A percentile compares a stretch with the other conserved stretches of the same genome.
phyloP scores from a whole-genome alignment of 2,797 vertebrate genomes.

The Dermochelys coriacea region DNA sequence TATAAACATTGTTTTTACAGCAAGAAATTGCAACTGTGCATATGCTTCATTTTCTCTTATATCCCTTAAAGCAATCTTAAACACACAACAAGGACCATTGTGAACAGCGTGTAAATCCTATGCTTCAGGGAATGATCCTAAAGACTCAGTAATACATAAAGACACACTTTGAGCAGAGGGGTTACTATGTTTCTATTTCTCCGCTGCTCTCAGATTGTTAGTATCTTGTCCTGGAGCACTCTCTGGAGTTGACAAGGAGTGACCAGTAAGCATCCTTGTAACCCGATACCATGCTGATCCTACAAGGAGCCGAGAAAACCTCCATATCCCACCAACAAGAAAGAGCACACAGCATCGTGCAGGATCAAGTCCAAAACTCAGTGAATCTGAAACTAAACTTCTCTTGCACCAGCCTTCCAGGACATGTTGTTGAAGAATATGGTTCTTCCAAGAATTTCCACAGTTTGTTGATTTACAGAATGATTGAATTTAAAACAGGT shows the following conservation, averaged over 20 bases:
- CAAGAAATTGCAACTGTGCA: accelerated
- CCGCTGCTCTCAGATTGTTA: constrained; percentile 22
- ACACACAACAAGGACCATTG: accelerated
- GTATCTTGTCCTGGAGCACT: neutral
- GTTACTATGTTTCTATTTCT: neutral
- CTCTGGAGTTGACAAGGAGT: neutral
- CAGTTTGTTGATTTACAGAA: neutral
- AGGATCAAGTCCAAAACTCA: neutral
- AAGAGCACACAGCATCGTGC: neutral
- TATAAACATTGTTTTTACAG: neutral
- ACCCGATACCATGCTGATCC: neutral
- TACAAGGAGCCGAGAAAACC: neutral
- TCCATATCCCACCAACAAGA: accelerated
- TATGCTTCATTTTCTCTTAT: accelerated
- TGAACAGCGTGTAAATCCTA: neutral
- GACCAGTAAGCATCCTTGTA: neutral
- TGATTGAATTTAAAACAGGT: neutral
- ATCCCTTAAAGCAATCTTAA: neutral
- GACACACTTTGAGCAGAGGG: neutral
- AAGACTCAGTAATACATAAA: neutral
- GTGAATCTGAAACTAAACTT: neutral
- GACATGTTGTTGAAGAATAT: neutral
- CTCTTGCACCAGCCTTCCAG: neutral
- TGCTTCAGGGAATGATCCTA: neutral
- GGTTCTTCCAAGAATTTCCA: neutral